These are phyloP conservation scores for Philereme transversata DNA, from an alignment of 2,888 invertebrate genomes.

Conservation along the genomic window DNA sequence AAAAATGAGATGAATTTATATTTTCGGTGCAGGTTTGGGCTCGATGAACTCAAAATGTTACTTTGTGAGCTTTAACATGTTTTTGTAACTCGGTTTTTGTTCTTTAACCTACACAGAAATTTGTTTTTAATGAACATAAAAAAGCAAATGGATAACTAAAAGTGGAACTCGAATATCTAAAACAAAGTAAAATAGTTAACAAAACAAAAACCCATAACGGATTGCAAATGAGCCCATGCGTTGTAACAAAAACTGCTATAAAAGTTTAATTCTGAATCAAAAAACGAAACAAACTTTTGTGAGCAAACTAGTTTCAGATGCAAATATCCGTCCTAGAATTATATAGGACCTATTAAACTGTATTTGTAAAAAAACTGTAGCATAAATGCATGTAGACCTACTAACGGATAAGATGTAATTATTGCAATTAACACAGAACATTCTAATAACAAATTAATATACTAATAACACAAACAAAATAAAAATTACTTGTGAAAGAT, in stretches of 20 bases:
- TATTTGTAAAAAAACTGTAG: conserved; percentile 40
- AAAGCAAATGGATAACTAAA: background rate
- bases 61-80: conserved; percentile 1
- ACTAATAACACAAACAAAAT: too few relatives aligned
- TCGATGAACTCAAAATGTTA: conserved; percentile 44
- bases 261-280: conserved; percentile 38
- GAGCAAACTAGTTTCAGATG: conserved; percentile 40
- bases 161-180: background rate
- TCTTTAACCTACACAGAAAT: background rate
- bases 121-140: background rate
- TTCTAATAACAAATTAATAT: too few relatives aligned
- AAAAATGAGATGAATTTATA: conserved; percentile 53
- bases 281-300: conserved; percentile 38
- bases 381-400: conserved; percentile 33
- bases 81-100: background rate
- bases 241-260: conserved; percentile 33
- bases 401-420: too few relatives aligned
- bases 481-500: too few relatives aligned
- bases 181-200: conserved; percentile 6
- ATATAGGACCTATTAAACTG: conserved; percentile 47
- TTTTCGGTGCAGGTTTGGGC: conserved; percentile 45
- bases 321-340: conserved; percentile 48
- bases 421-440: too few relatives aligned
- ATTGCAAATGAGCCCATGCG: conserved; percentile 32
- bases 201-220: conserved; percentile 27